Evolutionary conservation across 2,797 vertebrate species (phyloP).

Genomic region (Ctenopoma kingsleyae): DNA sequence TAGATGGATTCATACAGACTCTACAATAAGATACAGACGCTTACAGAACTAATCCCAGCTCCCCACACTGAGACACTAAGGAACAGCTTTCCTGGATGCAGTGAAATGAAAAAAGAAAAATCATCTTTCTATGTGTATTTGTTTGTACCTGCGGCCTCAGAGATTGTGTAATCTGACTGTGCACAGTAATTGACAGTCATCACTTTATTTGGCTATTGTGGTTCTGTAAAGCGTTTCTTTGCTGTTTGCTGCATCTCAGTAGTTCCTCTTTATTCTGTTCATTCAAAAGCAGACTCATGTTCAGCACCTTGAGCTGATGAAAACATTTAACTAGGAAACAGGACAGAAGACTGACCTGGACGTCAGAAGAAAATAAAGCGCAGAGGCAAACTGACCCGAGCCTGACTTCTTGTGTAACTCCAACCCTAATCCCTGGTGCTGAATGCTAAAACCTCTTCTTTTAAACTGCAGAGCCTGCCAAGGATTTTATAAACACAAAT

Average conservation of each 20-base stretch:
- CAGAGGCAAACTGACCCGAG: background rate
- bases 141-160: background rate
- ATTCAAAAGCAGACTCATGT: conserved; percentile 2
- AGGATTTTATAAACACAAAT: background rate
- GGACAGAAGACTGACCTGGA: no score
- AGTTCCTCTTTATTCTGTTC: background rate
- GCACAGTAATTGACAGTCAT: background rate
- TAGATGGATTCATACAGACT: background rate
- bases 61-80: conserved; percentile 31
- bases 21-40: background rate
- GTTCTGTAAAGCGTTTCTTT: background rate
- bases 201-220: background rate
- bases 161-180: background rate
- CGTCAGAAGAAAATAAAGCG: no score
- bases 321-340: background rate
- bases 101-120: conserved; percentile 14
- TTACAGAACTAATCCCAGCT: conserved; percentile 15
- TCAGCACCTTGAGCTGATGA: background rate
- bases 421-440: background rate
- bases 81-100: background rate
- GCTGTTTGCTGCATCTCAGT: background rate
- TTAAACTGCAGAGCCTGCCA: background rate
- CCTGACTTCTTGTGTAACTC: background rate
- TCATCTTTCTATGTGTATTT: background rate
- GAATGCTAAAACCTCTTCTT: background rate